Evolutionary conservation across 2,888 invertebrate genomes (phyloP), one percentile per base, ranked within the genome.

Genomic region (Aphrophora alni): DNA sequence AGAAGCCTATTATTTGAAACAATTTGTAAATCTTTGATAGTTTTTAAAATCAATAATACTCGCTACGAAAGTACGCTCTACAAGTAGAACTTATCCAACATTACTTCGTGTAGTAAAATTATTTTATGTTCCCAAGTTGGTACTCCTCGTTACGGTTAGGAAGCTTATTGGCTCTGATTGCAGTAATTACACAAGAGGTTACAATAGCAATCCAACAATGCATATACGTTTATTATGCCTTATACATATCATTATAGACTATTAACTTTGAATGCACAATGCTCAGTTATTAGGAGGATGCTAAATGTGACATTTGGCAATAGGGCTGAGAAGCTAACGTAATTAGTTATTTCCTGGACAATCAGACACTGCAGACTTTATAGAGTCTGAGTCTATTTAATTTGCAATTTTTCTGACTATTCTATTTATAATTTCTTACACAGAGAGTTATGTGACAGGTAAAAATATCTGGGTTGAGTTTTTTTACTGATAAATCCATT

Each of bases 131-230:
- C 21, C 59, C 7, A 59, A 21, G 59, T 59, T 59, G 59, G 59
- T 59, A 59, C n/a, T 59, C 59, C 59, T 59, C 2, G 59, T 59
- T 59, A 59, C 59, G 59, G 59, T 59, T 59, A 59, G 59, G 59
- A 5, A 59, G 59, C 59, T 21, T 59, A 59, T 59, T 59, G 59
- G 59, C 21, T 21, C 1, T 59, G 59, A 59, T 59, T 59, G 59
- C 21, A 59, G 59, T 59, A 2, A 59, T 59, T 59, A 59, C 21
- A n/a, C 3, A 5, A 21, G 21, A 59, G 21, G n/a, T 21, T 59
- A 59, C 59, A 59, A 59, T 59, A 59, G 21, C 59, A 59, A 59
- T 59, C 59, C 21, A 12, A 59, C 59, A n/a, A 44, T 21, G 21
- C 59, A 59, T 59, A n/a, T 21, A 21, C 59, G 21, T 59, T 59